Evolutionary conservation across 2,797 vertebrate genomes (phyloP), one percentile per base, ranked within the genome.

Genomic region (Oryzias dopingdopingensis): DNA sequence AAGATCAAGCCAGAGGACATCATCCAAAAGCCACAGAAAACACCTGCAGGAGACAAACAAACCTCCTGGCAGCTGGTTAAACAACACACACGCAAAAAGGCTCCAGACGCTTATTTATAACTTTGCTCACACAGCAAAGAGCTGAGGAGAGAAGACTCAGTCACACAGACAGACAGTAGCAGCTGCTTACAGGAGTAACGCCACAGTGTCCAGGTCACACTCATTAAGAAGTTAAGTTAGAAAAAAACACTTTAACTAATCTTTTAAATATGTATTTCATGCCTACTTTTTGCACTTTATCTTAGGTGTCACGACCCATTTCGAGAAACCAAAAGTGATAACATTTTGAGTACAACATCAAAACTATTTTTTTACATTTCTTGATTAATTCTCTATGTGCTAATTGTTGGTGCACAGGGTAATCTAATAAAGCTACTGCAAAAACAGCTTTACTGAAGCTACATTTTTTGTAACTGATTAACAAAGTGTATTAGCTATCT

Each of bases 101-200:
- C 73, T 73, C 61, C 41, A 70, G 54, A 52, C 60, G 81, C 83
- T 86, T 88, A 88, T 86, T 86, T 89, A 85, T 88, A 88, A 82
- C 84, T 67, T 81, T 37, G 42, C 53, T 45, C 67, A 74, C 75
- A 76, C 78, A 76, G 80, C 81, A 73, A 67, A 72, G 79, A 67
- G 48, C 48, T 5, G 46, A 67, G 77, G 24, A 46, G 73, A 59
- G 74, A 75, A 80, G 82, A 79, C 54, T 16, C 70, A 51, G 64
- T 57, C 65, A 45, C 56, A 41, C 65, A 72, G 82, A 87, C 77
- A 48, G 82, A 81, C 81, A 72, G 82, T 67, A 76, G 64, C 88
- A 90, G 82, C 88, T 90, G 88, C 56, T 61, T 62, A 52, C 51
- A 37, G 61, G 44, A 47, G 53, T 26, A 51, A 53, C 60, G 72